Evolutionary conservation across 2,797 vertebrate genomes (phyloP).

Genomic region (Pangasius sanitwongsei): DNA sequence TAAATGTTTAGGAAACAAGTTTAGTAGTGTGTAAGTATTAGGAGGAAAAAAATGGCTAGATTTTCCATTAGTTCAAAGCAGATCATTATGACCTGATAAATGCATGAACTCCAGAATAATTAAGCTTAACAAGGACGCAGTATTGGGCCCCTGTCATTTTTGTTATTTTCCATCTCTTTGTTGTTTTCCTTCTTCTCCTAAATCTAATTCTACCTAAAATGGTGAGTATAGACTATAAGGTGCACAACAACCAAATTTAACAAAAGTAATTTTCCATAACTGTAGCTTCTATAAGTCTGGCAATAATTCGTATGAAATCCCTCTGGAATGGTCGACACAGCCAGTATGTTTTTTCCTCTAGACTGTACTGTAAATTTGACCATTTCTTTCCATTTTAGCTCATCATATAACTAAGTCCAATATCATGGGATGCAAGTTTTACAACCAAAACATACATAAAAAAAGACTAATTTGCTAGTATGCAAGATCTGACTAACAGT

Average conservation of each 20-base stretch:
- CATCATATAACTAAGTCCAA: neutral
- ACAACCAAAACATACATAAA: neutral
- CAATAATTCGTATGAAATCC: neutral
- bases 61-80: neutral
- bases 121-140: neutral
- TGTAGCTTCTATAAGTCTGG: neutral
- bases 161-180: neutral
- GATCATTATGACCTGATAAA: neutral
- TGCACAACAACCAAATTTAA: neutral
- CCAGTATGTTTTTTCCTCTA: neutral
- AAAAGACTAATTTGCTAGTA: neutral
- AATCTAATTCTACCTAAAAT: neutral
- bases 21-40: neutral
- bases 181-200: neutral
- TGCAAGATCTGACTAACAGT: neutral
- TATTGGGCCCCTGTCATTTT: neutral
- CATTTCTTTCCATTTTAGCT: neutral
- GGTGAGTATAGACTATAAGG: neutral
- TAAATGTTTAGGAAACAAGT: too few relatives aligned
- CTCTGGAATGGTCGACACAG: neutral
- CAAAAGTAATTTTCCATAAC: neutral
- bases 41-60: neutral
- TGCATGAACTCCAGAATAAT: slow-evolving; percentile 10
- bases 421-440: neutral
- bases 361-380: neutral